These are phyloP conservation scores for Lytechinus variegatus DNA, from an alignment of 35 echinoderm and acorn worm genomes.

Conservation along the genomic window DNA sequence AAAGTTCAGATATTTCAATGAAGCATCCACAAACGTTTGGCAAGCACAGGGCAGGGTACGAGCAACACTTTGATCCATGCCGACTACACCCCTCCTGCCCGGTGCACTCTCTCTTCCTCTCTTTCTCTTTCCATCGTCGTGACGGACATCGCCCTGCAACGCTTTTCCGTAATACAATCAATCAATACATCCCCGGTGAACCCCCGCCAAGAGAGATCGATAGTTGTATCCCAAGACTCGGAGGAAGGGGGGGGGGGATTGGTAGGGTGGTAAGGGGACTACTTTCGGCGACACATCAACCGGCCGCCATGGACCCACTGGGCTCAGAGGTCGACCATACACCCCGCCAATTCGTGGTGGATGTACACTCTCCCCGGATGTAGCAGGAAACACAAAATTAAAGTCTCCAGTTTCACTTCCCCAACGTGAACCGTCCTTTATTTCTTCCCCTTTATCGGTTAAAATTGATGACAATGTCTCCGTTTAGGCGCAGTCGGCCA, in stretches of 20 bases:
- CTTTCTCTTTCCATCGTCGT: background rate
- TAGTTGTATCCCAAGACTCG: background rate
- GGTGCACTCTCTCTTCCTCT: no score
- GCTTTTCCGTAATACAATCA: background rate
- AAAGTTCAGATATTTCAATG: no score
- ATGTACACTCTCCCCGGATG: background rate
- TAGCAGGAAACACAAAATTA: background rate
- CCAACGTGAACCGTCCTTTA: background rate
- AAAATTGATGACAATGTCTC: background rate
- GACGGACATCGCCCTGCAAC: constrained; percentile 14
- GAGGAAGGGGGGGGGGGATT: background rate
- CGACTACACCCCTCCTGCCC: background rate
- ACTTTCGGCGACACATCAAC: background rate
- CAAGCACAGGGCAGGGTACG: background rate
- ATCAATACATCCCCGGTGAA: background rate
- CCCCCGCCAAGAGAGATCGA: background rate
- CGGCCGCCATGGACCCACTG: background rate
- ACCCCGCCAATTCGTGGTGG: background rate
- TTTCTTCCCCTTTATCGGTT: background rate
- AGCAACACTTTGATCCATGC: background rate
- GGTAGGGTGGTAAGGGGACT: no score
- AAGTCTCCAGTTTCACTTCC: background rate
- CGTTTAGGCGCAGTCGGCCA: background rate
- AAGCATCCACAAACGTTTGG: no score
- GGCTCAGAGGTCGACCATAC: background rate